Evolutionary conservation across 2,113 vertebrate genomes (phyloP).

Genomic region (Tenebrosternarchus preto): DNA sequence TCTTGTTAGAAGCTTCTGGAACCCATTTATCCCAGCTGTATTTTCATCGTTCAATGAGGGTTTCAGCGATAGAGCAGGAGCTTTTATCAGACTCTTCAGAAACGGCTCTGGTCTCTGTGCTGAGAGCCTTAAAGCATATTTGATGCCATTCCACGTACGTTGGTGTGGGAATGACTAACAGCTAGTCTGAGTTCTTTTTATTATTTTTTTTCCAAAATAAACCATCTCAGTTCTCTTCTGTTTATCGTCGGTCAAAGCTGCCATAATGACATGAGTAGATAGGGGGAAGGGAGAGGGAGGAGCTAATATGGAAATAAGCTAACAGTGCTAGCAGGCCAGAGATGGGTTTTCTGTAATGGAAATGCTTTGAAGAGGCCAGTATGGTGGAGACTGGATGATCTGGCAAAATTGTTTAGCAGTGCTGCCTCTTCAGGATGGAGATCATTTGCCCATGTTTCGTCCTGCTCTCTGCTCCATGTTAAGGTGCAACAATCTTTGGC

Average conservation of each 20-base stretch:
- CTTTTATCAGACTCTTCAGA: not conserved
- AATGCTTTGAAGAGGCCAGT: constrained; percentile 5
- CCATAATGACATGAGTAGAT: not conserved
- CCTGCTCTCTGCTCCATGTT: constrained; percentile 8
- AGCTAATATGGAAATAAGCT: constrained; percentile 9
- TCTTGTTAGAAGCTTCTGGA: not conserved
- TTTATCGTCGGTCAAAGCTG: not conserved
- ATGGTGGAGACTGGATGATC: constrained; percentile 30
- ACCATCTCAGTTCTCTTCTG: not conserved
- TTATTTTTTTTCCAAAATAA: not conserved
- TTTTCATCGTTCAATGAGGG: not conserved
- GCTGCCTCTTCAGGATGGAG: constrained; percentile 28
- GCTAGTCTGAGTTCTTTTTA: too few relatives aligned
- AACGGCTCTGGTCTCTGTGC: not conserved
- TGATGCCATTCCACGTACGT: not conserved
- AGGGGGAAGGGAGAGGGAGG: not conserved
- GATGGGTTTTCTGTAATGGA: constrained; percentile 14
- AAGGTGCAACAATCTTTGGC: constrained; percentile 31
- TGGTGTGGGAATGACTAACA: not conserved
- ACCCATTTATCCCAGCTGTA: constrained; percentile 4
- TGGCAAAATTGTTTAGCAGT: constrained; percentile 27
- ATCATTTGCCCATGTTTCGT: constrained; percentile 45
- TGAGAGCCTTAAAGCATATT: not conserved
- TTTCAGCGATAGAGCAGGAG: not conserved
- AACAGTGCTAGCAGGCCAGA: not conserved